Evolutionary conservation across 2,797 vertebrate genomes (phyloP).

Genomic region (Clarias pachynema): DNA sequence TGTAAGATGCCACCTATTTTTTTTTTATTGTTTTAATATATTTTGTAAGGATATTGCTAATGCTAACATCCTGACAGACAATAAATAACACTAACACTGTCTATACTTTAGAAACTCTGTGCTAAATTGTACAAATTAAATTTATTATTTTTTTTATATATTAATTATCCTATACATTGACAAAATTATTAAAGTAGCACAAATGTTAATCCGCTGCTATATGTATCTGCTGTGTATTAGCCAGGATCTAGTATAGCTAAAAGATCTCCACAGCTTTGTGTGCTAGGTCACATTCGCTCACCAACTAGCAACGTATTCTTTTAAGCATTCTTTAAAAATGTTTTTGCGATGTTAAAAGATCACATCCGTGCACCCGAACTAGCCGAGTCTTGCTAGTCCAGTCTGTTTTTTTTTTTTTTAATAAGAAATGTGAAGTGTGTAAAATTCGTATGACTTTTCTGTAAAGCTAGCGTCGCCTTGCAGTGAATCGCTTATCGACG

Average conservation of each 20-base stretch:
- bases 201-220: too few species aligned
- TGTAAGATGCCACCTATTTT: background rate
- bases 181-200: background rate
- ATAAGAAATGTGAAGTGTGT: background rate
- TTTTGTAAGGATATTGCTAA: background rate
- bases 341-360: background rate
- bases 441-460: background rate
- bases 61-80: background rate
- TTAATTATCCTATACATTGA: background rate
- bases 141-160: background rate
- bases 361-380: background rate
- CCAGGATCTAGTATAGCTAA: background rate
- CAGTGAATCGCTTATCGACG: constrained; percentile 32
- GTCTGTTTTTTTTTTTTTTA: too few species aligned
- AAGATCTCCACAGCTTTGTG: background rate
- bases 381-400: background rate
- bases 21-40: too few species aligned
- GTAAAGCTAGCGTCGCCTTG: background rate
- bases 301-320: background rate
- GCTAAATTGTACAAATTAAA: background rate
- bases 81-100: background rate
- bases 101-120: background rate
- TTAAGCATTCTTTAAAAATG: background rate
- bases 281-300: constrained; percentile 3
- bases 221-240: background rate